Evolutionary conservation across 2,797 vertebrate genomes (phyloP).

Genomic region (Leptodactylus fallax): DNA sequence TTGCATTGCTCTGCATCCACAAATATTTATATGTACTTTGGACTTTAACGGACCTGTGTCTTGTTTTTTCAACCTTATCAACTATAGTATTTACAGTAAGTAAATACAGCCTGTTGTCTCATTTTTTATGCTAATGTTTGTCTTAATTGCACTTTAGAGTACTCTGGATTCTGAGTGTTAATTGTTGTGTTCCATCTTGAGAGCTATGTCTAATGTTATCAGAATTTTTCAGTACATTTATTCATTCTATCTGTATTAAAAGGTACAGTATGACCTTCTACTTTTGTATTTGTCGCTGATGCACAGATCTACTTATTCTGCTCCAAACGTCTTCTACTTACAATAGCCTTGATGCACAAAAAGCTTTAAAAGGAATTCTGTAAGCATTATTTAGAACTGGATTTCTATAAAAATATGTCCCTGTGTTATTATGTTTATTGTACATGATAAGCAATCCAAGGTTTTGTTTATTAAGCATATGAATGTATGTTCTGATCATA

Average conservation of each 20-base stretch:
- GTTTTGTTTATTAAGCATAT: background rate
- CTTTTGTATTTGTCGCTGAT: background rate
- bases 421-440: background rate
- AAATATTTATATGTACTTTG: too few species aligned
- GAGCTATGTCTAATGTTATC: background rate
- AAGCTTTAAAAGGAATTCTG: background rate
- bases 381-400: background rate
- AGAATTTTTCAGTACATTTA: background rate
- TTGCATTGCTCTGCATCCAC: too few species aligned
- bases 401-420: background rate
- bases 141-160: background rate
- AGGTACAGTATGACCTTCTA: constrained; percentile 16
- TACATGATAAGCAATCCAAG: background rate
- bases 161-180: background rate
- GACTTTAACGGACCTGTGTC: too few species aligned
- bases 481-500: background rate
- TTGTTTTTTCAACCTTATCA: too few species aligned
- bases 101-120: too few species aligned
- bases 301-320: background rate
- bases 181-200: background rate
- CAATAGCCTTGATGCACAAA: constrained; percentile 20
- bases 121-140: background rate
- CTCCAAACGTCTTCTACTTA: background rate
- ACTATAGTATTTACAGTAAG: too few species aligned
- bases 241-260: background rate